phyloP scores from a whole-genome alignment of 2,888 invertebrate species.

The Trissoscelio sp. region DNA sequence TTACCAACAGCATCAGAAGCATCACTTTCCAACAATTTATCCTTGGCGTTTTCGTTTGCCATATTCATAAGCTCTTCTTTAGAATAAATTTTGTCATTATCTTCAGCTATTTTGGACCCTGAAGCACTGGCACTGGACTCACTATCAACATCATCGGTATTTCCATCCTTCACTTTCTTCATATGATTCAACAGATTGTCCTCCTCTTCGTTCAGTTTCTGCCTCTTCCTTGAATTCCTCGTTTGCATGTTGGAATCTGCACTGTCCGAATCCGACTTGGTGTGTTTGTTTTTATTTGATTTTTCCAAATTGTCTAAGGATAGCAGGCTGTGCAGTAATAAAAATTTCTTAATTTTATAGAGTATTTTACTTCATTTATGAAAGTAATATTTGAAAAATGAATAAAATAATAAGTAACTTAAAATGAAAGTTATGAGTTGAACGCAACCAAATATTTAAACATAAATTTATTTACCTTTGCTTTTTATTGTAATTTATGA shows the following conservation, averaged over 20 bases:
- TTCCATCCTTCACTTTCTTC: constrained; percentile 71
- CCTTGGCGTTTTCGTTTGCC: constrained; percentile 69
- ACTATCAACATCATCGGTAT: constrained; percentile 43
- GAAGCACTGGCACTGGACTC: constrained; percentile 9
- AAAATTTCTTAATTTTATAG: too few species aligned
- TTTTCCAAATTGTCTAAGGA: constrained; percentile 50
- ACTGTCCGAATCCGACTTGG: constrained; percentile 71
- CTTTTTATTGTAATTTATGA: too few species aligned
- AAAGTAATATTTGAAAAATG: constrained; percentile 13
- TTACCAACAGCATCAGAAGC: constrained; percentile 64
- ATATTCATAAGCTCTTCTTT: constrained; percentile 61
- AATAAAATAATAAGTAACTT: too few species aligned
- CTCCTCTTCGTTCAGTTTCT: constrained; percentile 69
- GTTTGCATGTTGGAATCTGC: constrained; percentile 43
- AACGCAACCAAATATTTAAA: too few species aligned
- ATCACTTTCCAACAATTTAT: constrained; percentile 64
- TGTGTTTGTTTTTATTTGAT: constrained; percentile 37
- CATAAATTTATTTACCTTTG: too few species aligned
- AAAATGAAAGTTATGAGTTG: too few species aligned
- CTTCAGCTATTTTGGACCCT: not conserved
- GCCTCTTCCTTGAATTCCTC: constrained; percentile 59
- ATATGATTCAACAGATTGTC: constrained; percentile 77
- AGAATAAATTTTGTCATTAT: constrained; percentile 44
- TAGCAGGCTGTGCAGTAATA: constrained; percentile 30
- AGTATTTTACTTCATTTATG: too few species aligned